Evolutionary conservation across 2,888 invertebrate genomes (phyloP), one percentile per base, ranked within the genome.

Genomic region (Mechanitis messenoides): DNA sequence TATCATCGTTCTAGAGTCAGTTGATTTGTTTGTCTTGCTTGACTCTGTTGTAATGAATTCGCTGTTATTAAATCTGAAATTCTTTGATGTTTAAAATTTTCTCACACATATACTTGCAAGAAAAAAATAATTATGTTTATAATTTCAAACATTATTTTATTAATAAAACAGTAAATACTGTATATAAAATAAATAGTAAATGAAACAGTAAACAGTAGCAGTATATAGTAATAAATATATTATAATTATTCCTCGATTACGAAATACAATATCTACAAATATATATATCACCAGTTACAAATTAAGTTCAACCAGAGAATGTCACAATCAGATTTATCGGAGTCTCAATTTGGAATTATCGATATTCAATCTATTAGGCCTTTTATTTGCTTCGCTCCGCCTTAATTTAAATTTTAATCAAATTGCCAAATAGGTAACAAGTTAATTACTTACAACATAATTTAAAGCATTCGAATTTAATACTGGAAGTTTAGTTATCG

Each of bases 311-410:
- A 5, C 7, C 42, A 42, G 42, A 50, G 31, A 61, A 59, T 58
- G 60, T 65, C 62, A 59, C 62, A 58, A 33, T 55, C 62, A 55
- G 38, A 66, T n/a, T 53, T 63, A 66, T 60, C 53, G 55, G 53
- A 31, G 31, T 50, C 50, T 6, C 50, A 50, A 50, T 50, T 50
- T 50, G 31, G 31, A 50, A 5, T 50, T 50, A 50, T 50, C 50
- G 3, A 31, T 50, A 50, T 50, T 31, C 50, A 50, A 50, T 50
- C 50, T 50, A 3, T 31, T 6, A n/a, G 47, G 31, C 50, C 28
- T 50, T 50, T 50, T 31, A 31, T 50, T 50, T 50, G 50, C 50
- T 31, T 3, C 31, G 9, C 50, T 31, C 3, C 31, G 31, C 31
- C 50, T 28, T 11, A 9, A 50, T 11, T 50, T 50, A 50, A 50